Evolutionary conservation across 2,113 vertebrate genomes (phyloP), one percentile per base, ranked within the genome.

Genomic region (Ursus arctos): DNA sequence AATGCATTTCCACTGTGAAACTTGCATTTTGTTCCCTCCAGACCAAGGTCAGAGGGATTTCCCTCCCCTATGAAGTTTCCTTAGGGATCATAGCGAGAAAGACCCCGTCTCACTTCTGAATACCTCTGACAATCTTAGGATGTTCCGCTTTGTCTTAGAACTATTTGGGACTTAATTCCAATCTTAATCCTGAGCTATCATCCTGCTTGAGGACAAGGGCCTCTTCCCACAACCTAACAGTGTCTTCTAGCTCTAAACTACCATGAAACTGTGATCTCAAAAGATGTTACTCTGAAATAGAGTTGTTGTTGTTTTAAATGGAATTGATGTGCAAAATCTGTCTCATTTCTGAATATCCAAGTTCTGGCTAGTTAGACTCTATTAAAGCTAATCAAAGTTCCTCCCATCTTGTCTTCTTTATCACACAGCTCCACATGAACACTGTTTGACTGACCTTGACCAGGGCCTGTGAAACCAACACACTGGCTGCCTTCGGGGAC

Each of bases 1-100:
- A 93, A 93, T 43, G 47, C 31, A 67, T 86, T 81, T 91, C 71
- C 12, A 26, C 33, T 51, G 6, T 71, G 51, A 93, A 84, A 96
- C 55, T 63, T 84, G 36, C 4, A 47, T 80, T 51, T 65, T n/a
- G 67, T 84, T 33, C 4, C 26, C n/a, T 96, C 8, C 36, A 36
- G 36, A 55, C 22, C 15, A 53, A 71, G 22, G 31, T 96, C 77
- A 85, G 80, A 81, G n/a, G 18, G 57, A 15, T 84, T 63, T 88
- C 15, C 18, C 47, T 93, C n/a, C 10, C 31, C 59, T 13, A 7
- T 65, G 31, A 87, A 88, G 59, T 85, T 72, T 91, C 87, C 36
- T 71, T 79, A n/a, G 88, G 31, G 47, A 33, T 74, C 81, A 55
- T 4, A 82, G 74, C 18, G 40, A 61, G 19, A 93, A 7, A 92